Conservation (phyloP, 2,797 vertebrate species). For the Scleropages formosus region DNA sequence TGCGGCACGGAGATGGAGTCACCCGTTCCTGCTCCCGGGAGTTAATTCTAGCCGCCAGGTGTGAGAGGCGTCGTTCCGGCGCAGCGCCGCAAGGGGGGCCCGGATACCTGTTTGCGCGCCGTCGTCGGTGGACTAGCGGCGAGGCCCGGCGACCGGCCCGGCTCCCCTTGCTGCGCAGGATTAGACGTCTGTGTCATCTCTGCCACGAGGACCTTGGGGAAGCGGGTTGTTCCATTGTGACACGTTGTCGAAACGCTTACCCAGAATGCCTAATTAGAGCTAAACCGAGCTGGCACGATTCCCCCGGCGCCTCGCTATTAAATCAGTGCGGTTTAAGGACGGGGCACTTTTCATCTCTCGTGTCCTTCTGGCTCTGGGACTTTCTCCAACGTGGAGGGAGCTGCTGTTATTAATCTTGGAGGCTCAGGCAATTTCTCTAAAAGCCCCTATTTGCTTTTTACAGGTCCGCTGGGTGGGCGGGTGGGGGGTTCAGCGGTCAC, state of each 20-base stretch:
- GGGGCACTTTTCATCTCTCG: slow-evolving; percentile 71
- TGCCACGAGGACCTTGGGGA: not conserved
- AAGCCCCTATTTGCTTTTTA: slow-evolving; percentile 78
- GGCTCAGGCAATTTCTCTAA: slow-evolving; percentile 76
- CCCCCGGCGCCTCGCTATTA: slow-evolving; percentile 57
- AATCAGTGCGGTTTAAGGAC: slow-evolving; percentile 70
- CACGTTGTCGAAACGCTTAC: not conserved
- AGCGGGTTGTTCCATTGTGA: slow-evolving; percentile 3
- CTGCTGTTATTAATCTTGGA: slow-evolving; percentile 76
- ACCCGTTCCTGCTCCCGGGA: no score
- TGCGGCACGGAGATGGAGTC: no score
- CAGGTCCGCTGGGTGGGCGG: slow-evolving; percentile 67
- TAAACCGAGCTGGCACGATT: slow-evolving; percentile 37
- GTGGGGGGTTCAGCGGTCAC: slow-evolving; percentile 56
- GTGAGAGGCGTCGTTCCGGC: no score
- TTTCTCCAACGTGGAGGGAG: slow-evolving; percentile 57
- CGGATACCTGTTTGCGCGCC: no score
- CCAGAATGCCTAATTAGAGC: not conserved
- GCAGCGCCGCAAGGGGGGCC: no score
- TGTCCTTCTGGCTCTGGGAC: slow-evolving; percentile 63
- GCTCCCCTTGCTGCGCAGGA: no score
- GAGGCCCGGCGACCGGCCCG: no score
- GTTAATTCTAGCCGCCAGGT: no score
- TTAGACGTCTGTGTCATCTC: no score
- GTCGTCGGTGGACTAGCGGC: no score